These are phyloP conservation scores for Phrixothrix hirtus DNA, from an alignment of 2,888 invertebrate genomes.

Conservation along the genomic window DNA sequence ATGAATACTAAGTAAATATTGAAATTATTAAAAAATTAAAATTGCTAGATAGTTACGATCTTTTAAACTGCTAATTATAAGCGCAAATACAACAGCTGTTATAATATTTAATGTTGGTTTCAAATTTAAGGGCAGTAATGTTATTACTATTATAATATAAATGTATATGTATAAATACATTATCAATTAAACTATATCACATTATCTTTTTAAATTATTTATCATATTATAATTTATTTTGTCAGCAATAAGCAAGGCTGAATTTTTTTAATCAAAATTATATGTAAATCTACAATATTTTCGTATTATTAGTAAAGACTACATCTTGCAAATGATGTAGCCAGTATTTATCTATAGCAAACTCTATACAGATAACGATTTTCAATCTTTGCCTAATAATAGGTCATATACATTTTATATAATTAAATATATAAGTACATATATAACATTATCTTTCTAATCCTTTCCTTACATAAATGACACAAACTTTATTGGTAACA, in stretches of 20 bases:
- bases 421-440: too few species aligned
- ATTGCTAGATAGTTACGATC: too few species aligned
- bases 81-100: background rate
- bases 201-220: slow-evolving; percentile 30
- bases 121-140: background rate
- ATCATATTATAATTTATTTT: background rate
- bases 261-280: background rate
- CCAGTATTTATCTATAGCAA: background rate
- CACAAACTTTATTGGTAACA: too few species aligned
- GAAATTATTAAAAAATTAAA: too few species aligned
- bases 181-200: slow-evolving; percentile 38
- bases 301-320: background rate
- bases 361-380: background rate
- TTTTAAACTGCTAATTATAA: too few species aligned
- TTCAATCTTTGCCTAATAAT: too few species aligned
- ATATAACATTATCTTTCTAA: too few species aligned
- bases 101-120: background rate
- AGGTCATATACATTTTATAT: too few species aligned
- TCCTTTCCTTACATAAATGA: too few species aligned
- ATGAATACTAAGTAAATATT: too few species aligned
- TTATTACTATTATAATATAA: slow-evolving; percentile 7
- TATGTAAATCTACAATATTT: background rate
- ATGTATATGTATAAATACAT: slow-evolving; percentile 14
- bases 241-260: background rate
- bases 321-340: background rate